Evolutionary conservation across 1,140 invertebrate species (phyloP).

Genomic region (Pentalonia nigronervosa): DNA sequence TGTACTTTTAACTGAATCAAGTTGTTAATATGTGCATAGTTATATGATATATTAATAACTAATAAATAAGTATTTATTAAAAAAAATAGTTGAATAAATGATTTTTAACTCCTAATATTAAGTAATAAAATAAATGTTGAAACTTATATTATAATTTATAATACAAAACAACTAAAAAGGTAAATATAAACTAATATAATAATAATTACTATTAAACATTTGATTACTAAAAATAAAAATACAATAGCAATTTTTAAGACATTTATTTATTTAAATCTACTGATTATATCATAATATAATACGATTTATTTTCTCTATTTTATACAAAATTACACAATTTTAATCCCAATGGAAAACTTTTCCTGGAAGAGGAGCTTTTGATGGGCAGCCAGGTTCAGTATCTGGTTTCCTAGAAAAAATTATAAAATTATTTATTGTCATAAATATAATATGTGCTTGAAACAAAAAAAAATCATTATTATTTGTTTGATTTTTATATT

Average conservation of each 20-base stretch:
- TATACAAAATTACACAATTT: neutral
- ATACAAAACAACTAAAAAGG: too few species aligned
- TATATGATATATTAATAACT: too few species aligned
- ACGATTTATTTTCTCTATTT: neutral
- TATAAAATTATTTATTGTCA: neutral
- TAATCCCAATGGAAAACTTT: slow-evolving; percentile 47
- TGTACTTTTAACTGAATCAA: too few species aligned
- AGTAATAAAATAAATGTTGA: too few species aligned
- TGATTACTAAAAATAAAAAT: neutral
- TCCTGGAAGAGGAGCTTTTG: slow-evolving; percentile 39
- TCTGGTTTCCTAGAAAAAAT: neutral
- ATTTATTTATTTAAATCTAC: neutral
- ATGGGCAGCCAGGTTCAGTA: neutral
- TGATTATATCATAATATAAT: slow-evolving; percentile 12
- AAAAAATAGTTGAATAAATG: too few species aligned
- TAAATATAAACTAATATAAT: neutral
- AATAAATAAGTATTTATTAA: too few species aligned
- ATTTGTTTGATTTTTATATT: too few species aligned
- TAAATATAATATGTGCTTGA: too few species aligned
- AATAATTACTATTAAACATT: neutral
- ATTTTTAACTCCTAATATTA: too few species aligned
- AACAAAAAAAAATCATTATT: too few species aligned
- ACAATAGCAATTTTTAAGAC: neutral
- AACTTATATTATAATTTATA: too few species aligned
- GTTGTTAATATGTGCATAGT: too few species aligned